Base-by-base conservation (phyloP, 2,888 invertebrate species). In the Troglohyphantes excavatus region DNA sequence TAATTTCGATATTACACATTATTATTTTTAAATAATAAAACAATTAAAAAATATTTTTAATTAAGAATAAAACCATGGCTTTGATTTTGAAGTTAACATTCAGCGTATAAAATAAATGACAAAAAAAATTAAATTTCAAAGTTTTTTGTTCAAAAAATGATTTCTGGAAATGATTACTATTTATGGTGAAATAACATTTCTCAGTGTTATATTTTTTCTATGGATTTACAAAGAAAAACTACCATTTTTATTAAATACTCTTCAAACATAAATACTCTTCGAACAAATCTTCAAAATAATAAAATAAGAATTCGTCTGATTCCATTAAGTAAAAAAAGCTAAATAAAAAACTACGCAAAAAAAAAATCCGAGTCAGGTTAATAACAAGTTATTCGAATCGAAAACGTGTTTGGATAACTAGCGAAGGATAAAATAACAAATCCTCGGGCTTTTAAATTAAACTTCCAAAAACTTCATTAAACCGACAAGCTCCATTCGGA, bases 331-430 rank as follows among this genome's bases (percentile, higher is more conserved):
- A 53, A 53, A 17, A n/a, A 53, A 53, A 53, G 17, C 13, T n/a
- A 17, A 53, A 53, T n/a, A 46, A 9, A 53, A 53, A 53, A 53
- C n/a, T n/a, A 53, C n/a, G 13, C 13, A 53, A 53, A 17, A 17
- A 17, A 17, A 53, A 53, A 53, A 53, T 53, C n/a, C 3, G 9
- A 53, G 6, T 53, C 53, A 53, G n/a, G 53, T 53, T 53, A 53
- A 53, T 53, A 7, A 39, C 39, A 53, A 53, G 53, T 53, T 53
- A 53, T 53, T 53, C n/a, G 53, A 53, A 53, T 53, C n/a, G 53
- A n/a, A 53, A 53, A 53, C 53, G 53, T 53, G 53, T 53, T 53
- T 53, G 3, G 2, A 53, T 53, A 53, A 53, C 53, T 13, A 53
- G 13, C 53, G n/a, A 13, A n/a, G 53, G 53, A 53, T 53, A n/a